phyloP scores from a whole-genome alignment of 2,888 invertebrate species.

The Amorpha juglandis region DNA sequence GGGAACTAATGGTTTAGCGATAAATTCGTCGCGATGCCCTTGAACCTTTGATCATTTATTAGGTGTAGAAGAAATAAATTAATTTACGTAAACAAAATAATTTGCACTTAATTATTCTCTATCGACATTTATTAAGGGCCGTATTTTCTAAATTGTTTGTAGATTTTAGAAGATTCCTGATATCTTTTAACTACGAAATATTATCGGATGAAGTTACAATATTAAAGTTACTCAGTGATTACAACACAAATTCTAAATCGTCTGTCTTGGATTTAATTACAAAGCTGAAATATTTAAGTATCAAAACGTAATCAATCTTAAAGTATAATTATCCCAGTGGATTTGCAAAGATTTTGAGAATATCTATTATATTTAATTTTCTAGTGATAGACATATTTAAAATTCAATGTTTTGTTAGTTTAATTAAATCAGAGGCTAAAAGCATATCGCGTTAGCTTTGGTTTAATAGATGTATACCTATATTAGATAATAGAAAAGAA shows the following conservation, averaged over 20 bases:
- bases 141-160: too few species aligned
- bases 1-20: conserved; percentile 6
- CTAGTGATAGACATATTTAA: too few species aligned
- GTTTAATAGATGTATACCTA: too few species aligned
- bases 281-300: not conserved
- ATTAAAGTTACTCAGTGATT: not conserved
- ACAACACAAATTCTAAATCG: not conserved
- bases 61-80: not conserved
- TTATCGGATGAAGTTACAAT: not conserved
- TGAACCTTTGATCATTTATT: conserved; percentile 13
- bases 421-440: too few species aligned
- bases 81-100: conserved; percentile 9
- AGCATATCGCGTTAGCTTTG: too few species aligned
- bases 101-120: not conserved
- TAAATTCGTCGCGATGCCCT: conserved; percentile 10
- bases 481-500: too few species aligned
- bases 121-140: conserved; percentile 11
- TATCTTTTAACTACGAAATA: not conserved
- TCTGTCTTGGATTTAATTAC: not conserved
- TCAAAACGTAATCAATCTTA: not conserved
- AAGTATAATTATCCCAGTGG: not conserved
- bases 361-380: too few species aligned
- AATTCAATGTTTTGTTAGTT: too few species aligned
- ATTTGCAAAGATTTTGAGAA: not conserved
- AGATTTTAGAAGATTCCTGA: too few species aligned